These are phyloP conservation scores for Atractosteus spatula DNA, from an alignment of 2,113 vertebrate genomes.

Conservation along the genomic window DNA sequence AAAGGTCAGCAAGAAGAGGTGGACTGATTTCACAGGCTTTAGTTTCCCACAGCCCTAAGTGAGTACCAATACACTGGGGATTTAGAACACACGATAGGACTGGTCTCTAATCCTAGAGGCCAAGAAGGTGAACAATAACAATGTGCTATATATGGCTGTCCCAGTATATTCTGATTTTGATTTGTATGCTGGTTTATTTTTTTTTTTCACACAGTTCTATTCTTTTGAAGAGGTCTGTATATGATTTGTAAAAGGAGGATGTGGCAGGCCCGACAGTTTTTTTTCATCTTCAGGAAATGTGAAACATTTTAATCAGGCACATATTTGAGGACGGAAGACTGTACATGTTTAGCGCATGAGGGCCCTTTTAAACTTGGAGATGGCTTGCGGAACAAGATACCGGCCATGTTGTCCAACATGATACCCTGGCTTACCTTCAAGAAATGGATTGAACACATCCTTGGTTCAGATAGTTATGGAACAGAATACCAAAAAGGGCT, in stretches of 20 bases:
- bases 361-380: too few species aligned
- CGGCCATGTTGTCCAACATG: too few species aligned
- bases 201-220: not conserved
- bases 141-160: not conserved
- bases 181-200: too few species aligned
- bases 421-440: too few species aligned
- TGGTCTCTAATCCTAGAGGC: not conserved
- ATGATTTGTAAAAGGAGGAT: slow-evolving; percentile 11
- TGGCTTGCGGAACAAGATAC: too few species aligned
- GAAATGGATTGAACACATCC: too few species aligned
- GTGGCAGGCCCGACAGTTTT: not conserved
- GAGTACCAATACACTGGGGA: not conserved
- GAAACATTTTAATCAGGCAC: slow-evolving; percentile 16
- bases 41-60: not conserved
- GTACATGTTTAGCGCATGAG: too few species aligned
- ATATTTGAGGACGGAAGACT: not conserved
- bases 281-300: not conserved
- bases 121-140: not conserved
- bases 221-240: slow-evolving; percentile 15
- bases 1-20: slow-evolving; percentile 3
- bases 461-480: too few species aligned
- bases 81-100: not conserved
- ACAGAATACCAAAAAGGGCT: too few species aligned
- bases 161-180: too few species aligned
- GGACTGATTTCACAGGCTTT: not conserved